Evolutionary conservation across 2,888 invertebrate species (phyloP).

Genomic region (Netelia inedita): DNA sequence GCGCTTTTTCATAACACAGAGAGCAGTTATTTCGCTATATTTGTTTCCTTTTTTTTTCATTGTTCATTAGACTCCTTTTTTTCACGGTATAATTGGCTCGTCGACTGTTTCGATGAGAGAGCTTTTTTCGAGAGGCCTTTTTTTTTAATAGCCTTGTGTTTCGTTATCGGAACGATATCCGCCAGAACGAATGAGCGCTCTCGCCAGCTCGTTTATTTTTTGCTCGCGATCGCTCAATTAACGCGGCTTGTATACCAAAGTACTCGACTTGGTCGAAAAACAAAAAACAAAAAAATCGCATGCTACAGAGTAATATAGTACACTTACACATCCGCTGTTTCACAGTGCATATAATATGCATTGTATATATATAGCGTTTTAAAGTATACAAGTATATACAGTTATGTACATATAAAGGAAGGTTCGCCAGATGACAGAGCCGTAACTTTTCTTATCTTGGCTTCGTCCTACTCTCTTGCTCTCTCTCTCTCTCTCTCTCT

Average conservation of each 20-base stretch:
- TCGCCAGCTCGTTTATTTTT: constrained; percentile 32
- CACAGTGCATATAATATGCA: constrained; percentile 63
- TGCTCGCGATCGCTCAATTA: constrained; percentile 48
- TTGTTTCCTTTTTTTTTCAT: constrained; percentile 12
- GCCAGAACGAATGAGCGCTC: constrained; percentile 21
- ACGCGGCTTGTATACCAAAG: constrained; percentile 15
- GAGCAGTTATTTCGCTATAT: background rate
- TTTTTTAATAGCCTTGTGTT: constrained; percentile 15
- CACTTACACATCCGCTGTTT: constrained; percentile 61
- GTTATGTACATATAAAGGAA: constrained; percentile 78
- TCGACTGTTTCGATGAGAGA: constrained; percentile 37
- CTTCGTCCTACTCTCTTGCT: constrained; percentile 9
- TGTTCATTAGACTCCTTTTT: background rate
- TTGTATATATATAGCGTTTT: constrained; percentile 75
- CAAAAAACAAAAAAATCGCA: constrained; percentile 28
- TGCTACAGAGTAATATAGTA: constrained; percentile 70
- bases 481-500: constrained; percentile 20
- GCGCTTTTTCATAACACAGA: constrained; percentile 1
- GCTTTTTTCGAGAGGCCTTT: background rate
- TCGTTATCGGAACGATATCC: constrained; percentile 52
- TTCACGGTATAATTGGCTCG: constrained; percentile 35
- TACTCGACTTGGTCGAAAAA: constrained; percentile 49
- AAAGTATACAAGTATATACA: constrained; percentile 82
- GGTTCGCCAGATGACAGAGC: constrained; percentile 70
- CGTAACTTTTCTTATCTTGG: constrained; percentile 29